A percentile compares a stretch with the other conserved stretches of the same genome.
Conservation (phyloP, 2,797 vertebrate genomes). For the Sebastes nivosus region DNA sequence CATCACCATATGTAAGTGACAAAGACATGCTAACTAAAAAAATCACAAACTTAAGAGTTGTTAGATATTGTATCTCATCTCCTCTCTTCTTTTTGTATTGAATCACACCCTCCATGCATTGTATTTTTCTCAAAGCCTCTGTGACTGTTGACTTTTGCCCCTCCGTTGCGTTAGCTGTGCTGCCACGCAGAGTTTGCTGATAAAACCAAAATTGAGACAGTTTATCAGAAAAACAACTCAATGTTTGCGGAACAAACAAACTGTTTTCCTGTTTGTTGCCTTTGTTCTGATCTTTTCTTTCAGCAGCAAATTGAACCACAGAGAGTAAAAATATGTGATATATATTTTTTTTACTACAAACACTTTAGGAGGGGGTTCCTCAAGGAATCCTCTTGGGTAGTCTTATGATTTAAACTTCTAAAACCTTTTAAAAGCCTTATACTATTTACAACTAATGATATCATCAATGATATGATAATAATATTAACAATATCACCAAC, state of each 20-base stretch:
- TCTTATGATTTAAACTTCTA: background rate
- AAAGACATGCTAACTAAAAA: background rate
- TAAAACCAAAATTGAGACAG: background rate
- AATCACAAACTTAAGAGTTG: background rate
- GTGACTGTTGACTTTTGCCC: conserved; percentile 1
- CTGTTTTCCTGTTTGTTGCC: background rate
- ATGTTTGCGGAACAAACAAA: background rate
- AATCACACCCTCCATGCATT: background rate
- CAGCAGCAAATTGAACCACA: background rate
- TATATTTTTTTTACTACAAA: background rate
- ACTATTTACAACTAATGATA: background rate
- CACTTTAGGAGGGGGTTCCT: background rate
- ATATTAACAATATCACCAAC: background rate
- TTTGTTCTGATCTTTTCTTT: background rate
- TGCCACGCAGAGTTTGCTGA: background rate
- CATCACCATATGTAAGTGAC: background rate
- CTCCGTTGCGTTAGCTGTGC: background rate
- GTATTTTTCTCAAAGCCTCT: background rate
- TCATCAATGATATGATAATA: background rate
- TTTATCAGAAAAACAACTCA: background rate
- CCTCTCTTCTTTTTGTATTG: background rate
- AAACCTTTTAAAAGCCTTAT: background rate
- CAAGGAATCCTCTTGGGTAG: background rate
- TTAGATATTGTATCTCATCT: background rate
- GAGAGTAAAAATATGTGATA: background rate